These are phyloP conservation scores for Zapus hudsonius DNA, from an alignment of 2,113 vertebrate genomes.

Conservation along the genomic window DNA sequence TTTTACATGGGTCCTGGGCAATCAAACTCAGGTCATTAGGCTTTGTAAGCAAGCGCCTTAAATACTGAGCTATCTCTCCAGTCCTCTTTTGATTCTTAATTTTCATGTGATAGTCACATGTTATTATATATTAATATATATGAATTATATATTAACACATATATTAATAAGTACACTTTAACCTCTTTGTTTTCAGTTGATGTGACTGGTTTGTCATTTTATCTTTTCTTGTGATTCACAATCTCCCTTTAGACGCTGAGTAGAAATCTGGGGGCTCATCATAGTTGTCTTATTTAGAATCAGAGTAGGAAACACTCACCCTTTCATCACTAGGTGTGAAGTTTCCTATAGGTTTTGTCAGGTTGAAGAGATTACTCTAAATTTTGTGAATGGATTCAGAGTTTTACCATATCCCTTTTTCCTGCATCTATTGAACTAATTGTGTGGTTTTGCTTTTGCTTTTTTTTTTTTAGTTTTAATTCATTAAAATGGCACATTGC, in stretches of 20 bases:
- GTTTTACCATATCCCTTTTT: neutral
- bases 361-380: neutral
- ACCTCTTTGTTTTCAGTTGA: neutral
- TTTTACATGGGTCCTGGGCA: too few species aligned
- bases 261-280: neutral
- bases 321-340: neutral
- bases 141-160: too few species aligned
- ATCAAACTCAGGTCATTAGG: too few species aligned
- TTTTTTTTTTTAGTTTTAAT: neutral
- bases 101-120: neutral
- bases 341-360: neutral
- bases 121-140: neutral
- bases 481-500: neutral
- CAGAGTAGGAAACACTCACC: neutral
- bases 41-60: too few species aligned
- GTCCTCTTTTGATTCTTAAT: neutral
- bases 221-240: neutral
- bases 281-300: neutral
- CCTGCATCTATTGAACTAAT: neutral
- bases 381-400: neutral
- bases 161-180: neutral
- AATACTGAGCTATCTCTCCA: too few species aligned
- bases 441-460: neutral
- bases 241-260: neutral
- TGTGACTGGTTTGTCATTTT: neutral